Evolutionary conservation across 37 sponge, comb jelly and placozoan species (phyloP).

Genomic region (Mnemiopsis leidyi): DNA sequence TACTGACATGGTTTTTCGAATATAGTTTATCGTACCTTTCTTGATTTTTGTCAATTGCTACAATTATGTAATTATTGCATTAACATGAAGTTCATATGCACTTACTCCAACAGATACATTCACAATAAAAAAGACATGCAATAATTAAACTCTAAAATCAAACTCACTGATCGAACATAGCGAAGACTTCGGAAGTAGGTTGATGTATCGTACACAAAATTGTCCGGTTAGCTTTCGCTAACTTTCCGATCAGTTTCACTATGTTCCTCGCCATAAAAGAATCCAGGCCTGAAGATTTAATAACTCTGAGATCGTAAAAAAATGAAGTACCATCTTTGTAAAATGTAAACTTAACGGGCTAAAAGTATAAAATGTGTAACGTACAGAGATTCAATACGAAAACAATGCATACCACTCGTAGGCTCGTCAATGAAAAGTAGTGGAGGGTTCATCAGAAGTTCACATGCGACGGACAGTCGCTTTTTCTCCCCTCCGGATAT

Average conservation of each 20-base stretch:
- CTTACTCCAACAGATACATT: not conserved
- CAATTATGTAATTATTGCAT: no score
- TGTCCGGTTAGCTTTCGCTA: slow-evolving; percentile 67
- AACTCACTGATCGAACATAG: slow-evolving; percentile 65
- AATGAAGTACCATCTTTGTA: not conserved
- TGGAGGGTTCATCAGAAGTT: slow-evolving; percentile 67
- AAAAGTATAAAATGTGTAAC: no score
- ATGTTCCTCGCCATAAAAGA: slow-evolving; percentile 69
- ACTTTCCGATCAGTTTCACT: slow-evolving; percentile 56
- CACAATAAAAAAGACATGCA: no score
- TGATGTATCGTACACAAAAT: slow-evolving; percentile 72
- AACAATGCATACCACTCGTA: slow-evolving; percentile 39
- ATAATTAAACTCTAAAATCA: not conserved
- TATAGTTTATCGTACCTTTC: no score
- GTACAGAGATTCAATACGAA: no score
- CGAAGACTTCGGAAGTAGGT: slow-evolving; percentile 70
- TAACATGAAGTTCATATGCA: no score
- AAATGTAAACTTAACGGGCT: not conserved
- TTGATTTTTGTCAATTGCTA: no score
- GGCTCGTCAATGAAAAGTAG: slow-evolving; percentile 71
- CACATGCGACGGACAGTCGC: slow-evolving; percentile 68
- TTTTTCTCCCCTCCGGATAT: slow-evolving; percentile 74
- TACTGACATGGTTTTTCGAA: no score
- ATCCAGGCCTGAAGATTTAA: slow-evolving; percentile 69
- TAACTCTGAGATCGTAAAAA: no score